Percentiles rank a stretch among this genome's conserved stretches.
These are phyloP conservation scores for Sitophilus oryzae DNA, from an alignment of 1,140 invertebrate genomes.

Conservation along the genomic window DNA sequence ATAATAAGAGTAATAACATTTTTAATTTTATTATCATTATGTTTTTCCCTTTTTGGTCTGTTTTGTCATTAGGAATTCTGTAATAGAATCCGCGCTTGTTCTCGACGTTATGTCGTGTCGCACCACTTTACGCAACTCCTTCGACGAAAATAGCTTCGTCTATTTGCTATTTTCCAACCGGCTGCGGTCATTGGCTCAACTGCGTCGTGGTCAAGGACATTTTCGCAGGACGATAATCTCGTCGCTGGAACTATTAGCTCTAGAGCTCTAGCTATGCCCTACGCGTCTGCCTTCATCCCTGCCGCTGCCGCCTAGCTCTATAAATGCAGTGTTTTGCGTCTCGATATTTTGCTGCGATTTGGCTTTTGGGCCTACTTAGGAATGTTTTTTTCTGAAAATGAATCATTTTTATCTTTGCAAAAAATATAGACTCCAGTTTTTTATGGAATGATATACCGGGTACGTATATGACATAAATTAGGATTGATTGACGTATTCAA, in stretches of 20 bases:
- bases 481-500: too few species aligned
- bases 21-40: too few species aligned
- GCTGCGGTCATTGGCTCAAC: background rate
- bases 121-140: background rate
- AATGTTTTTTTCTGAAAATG: background rate
- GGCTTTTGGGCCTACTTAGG: background rate
- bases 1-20: too few species aligned
- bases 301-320: too few species aligned
- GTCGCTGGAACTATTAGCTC: background rate
- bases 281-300: too few species aligned
- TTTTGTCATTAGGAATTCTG: too few species aligned
- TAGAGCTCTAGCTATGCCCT: background rate
- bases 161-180: background rate
- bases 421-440: too few species aligned
- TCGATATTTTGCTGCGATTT: background rate
- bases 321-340: background rate
- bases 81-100: too few species aligned
- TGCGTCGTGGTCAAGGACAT: background rate
- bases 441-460: too few species aligned
- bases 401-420: background rate
- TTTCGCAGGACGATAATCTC: background rate
- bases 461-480: too few species aligned
- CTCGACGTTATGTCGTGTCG: too few species aligned
- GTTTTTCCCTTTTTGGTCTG: too few species aligned
- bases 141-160: background rate